phyloP scores from a whole-genome alignment of 2,113 vertebrate species.

The Gallinago media region DNA sequence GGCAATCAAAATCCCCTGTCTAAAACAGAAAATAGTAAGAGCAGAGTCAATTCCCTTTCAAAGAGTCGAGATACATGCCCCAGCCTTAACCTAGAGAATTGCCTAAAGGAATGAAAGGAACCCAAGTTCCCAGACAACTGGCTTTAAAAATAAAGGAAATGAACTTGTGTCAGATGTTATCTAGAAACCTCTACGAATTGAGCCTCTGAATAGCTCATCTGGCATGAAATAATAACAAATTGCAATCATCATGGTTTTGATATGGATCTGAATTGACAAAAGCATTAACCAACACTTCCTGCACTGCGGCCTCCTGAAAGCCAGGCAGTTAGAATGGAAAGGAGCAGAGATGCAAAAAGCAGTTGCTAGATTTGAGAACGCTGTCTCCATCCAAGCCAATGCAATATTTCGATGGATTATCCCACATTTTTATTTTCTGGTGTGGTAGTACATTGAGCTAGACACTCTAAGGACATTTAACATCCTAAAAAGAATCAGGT shows the following conservation, averaged over 20 bases:
- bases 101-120: background rate
- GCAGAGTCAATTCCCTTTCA: background rate
- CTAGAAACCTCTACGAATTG: background rate
- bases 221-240: slow-evolving; percentile 11
- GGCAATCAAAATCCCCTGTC: background rate
- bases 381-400: background rate
- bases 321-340: background rate
- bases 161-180: background rate
- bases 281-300: background rate
- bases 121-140: background rate
- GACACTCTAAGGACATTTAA: background rate
- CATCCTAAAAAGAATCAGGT: background rate
- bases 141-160: background rate
- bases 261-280: background rate
- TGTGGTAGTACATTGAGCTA: background rate
- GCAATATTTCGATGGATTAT: background rate
- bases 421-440: background rate
- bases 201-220: background rate
- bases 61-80: background rate
- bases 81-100: background rate
- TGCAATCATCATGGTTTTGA: background rate
- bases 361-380: background rate
- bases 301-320: background rate
- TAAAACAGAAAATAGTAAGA: background rate
- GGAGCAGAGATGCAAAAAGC: background rate